Evolutionary conservation across 2,888 invertebrate genomes (phyloP).

Genomic region (Eupsilia transversa): DNA sequence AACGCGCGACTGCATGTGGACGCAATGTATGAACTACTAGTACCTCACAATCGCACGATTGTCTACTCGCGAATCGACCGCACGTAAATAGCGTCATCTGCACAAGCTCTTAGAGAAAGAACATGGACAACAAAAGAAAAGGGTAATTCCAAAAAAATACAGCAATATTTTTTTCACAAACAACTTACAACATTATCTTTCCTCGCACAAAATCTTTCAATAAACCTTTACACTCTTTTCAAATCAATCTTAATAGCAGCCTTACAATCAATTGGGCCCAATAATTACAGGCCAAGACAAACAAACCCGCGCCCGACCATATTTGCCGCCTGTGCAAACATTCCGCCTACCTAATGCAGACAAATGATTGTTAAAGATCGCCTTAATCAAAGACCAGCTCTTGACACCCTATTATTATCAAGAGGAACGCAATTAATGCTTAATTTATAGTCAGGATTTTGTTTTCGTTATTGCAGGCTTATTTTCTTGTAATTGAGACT

Average conservation of each 20-base stretch:
- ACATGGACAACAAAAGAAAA: background rate
- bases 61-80: no score
- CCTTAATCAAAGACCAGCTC: conserved; percentile 66
- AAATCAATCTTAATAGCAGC: conserved; percentile 30
- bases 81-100: no score
- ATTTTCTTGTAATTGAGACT: conserved; percentile 29
- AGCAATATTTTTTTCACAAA: background rate
- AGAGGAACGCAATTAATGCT: conserved; percentile 58
- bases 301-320: background rate
- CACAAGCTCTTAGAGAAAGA: background rate
- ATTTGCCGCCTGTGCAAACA: conserved; percentile 21
- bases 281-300: conserved; percentile 52
- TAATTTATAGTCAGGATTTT: conserved; percentile 49
- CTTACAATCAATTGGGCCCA: conserved; percentile 24
- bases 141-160: background rate
- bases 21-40: background rate
- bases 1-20: background rate
- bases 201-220: background rate
- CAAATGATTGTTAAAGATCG: conserved; percentile 67
- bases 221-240: conserved; percentile 1
- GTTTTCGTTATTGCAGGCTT: conserved; percentile 38
- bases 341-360: conserved; percentile 62
- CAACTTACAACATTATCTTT: background rate
- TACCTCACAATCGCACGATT: no score
- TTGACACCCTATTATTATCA: conserved; percentile 57